Base-by-base conservation (phyloP, 2,797 vertebrate species). In the Melanotaenia parkinsoni region DNA sequence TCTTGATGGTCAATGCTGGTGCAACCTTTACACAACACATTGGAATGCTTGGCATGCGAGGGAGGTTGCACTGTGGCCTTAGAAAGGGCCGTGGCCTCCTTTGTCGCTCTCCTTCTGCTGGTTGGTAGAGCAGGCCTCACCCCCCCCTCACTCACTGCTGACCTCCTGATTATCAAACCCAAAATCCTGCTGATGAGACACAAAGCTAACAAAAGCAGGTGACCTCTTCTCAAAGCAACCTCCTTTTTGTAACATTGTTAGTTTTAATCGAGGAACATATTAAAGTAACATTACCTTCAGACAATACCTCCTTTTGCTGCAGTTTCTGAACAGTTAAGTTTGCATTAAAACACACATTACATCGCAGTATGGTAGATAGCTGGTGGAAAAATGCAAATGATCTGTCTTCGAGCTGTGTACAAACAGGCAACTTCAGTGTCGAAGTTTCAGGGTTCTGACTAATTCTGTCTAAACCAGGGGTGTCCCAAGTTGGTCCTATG, bases 41-140 rank as follows among this genome's bases (percentile, higher is more conserved):
- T 93, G 94, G 96, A 97, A 98, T 96, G 95, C 86, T 85, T 90
- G 93, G 95, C 92, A 98, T 94, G 94, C 83, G 38, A 9, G 86
- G 86, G 88, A 89, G 85, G 84, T 73, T 80, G 91, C 91, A 84
- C 85, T 72, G 90, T 88, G 88, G 79, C 91, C 93, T 95, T 91
- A 95, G 87, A 95, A 95, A 93, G 79, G 89, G 90, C 85, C 69
- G 78, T 92, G 87, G 93, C 82, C 86, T 87, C 87, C 83, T 91
- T 89, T 95, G 91, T 93, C 87, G 91, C 91, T 93, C 93, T 92
- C 88, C 90, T 93, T 93, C 89, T 89, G 85, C 84, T 87, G 77
- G 85, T 84, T 86, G 79, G 93, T 91, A 94, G 93, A 84, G 81
- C 56, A 86, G 72, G 24, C 80, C 89, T 24, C 77, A 26, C 26